Evolutionary conservation across 2,797 vertebrate species (phyloP).

Genomic region (Dermochelys coriacea): DNA sequence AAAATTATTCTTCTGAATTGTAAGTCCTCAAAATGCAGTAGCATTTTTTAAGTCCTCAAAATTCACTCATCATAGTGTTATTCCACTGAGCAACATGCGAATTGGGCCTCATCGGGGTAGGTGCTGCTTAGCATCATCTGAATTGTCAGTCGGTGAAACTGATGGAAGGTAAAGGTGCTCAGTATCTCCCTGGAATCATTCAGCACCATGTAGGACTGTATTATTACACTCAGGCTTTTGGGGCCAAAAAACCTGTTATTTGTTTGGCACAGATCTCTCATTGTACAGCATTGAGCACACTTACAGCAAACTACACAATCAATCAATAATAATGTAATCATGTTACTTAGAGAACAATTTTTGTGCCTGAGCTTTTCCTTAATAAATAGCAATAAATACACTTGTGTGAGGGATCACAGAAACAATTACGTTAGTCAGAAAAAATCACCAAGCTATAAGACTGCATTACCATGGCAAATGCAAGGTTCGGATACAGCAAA

Average conservation of each 20-base stretch:
- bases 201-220: background rate
- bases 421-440: background rate
- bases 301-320: slow-evolving; percentile 42
- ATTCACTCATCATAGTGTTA: background rate
- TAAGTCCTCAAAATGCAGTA: background rate
- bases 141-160: background rate
- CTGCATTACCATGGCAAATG: background rate
- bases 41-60: too few species aligned
- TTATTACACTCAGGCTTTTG: background rate
- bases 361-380: slow-evolving; percentile 47
- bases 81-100: background rate
- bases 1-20: too few species aligned
- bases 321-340: slow-evolving; percentile 67
- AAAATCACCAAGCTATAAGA: background rate
- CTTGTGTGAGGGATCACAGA: slow-evolving; percentile 42
- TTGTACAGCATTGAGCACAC: background rate
- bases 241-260: background rate
- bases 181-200: background rate
- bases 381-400: slow-evolving; percentile 38
- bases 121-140: background rate
- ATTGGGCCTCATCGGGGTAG: background rate
- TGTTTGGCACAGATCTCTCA: slow-evolving; percentile 18
- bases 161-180: background rate
- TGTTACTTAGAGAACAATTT: slow-evolving; percentile 54
- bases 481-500: background rate